phyloP scores from a whole-genome alignment of 2,797 vertebrate species.

The Adrianichthys oophorus region DNA sequence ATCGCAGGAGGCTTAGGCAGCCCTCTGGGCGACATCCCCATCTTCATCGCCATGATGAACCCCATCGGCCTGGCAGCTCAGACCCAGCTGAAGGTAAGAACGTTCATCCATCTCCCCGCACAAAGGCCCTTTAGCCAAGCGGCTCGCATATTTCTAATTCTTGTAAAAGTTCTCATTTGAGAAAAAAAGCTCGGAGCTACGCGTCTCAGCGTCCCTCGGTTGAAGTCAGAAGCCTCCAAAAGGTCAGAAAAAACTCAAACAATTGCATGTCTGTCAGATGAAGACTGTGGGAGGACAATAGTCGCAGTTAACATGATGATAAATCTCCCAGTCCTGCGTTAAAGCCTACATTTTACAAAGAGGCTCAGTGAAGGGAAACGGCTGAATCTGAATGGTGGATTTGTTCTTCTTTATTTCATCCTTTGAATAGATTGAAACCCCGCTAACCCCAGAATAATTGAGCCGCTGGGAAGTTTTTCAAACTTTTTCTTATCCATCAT shows the following conservation, averaged over 20 bases:
- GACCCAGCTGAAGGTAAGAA: conserved; percentile 88
- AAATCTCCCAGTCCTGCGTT: conserved; percentile 64
- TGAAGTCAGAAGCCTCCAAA: conserved; percentile 8
- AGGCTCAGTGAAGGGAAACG: conserved; percentile 42
- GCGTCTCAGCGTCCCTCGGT: conserved; percentile 5
- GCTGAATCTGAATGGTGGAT: conserved; percentile 38
- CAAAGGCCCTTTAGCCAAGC: neutral
- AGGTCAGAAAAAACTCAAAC: conserved; percentile 50
- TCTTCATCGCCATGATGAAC: conserved; percentile 99
- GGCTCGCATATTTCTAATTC: conserved; percentile 19
- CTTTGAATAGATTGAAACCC: too few species aligned
- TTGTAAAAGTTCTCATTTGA: conserved; percentile 15
- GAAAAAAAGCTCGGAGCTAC: conserved; percentile 12
- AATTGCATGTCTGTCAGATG: conserved; percentile 53
- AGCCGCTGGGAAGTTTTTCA: too few species aligned
- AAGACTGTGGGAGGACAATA: conserved; percentile 54
- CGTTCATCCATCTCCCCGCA: neutral
- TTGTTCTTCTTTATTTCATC: conserved; percentile 40
- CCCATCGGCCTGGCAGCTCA: conserved; percentile 92
- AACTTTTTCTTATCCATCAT: too few species aligned
- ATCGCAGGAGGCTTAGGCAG: conserved; percentile 96
- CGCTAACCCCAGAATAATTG: too few species aligned
- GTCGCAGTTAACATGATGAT: conserved; percentile 40
- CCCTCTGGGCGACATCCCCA: conserved; percentile 93
- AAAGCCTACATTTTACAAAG: conserved; percentile 39